phyloP scores from a whole-genome alignment of 2,888 invertebrate species.

The Phalera bucephala region DNA sequence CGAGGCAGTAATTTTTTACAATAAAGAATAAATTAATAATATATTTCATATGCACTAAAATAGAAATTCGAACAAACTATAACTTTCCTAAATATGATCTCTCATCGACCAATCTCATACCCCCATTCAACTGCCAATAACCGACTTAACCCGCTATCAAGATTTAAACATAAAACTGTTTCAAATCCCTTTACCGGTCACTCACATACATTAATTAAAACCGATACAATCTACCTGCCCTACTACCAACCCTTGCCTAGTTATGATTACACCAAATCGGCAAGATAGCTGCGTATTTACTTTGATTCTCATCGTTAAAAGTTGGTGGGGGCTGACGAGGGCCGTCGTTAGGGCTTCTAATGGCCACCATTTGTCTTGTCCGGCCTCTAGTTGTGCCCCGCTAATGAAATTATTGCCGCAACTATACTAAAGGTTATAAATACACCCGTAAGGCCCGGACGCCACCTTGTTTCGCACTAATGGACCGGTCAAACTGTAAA shows the following conservation, averaged over 20 bases:
- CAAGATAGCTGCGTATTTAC: conserved; percentile 81
- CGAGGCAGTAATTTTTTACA: no score
- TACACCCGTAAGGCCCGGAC: conserved; percentile 76
- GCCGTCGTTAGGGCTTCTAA: conserved; percentile 80
- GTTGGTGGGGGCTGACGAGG: conserved; percentile 76
- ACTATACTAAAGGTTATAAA: conserved; percentile 82
- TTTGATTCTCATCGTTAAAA: conserved; percentile 83
- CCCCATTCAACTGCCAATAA: no score
- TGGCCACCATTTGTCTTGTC: conserved; percentile 84
- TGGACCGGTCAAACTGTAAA: conserved; percentile 84
- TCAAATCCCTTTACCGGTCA: conserved; percentile 33
- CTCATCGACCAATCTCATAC: no score
- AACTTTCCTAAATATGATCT: no score
- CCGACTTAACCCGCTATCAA: no score
- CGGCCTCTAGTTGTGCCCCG: conserved; percentile 79
- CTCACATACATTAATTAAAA: conserved; percentile 47
- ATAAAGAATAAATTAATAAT: no score
- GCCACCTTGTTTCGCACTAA: conserved; percentile 80
- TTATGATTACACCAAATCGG: conserved; percentile 78
- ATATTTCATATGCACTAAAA: no score
- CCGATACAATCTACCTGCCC: conserved; percentile 57
- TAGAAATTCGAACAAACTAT: no score
- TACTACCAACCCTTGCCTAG: conserved; percentile 72
- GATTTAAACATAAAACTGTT: conserved; percentile 12
- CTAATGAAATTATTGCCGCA: conserved; percentile 84